Evolutionary conservation across 2,888 invertebrate genomes (phyloP).

Genomic region (Coenonympha glycerion): DNA sequence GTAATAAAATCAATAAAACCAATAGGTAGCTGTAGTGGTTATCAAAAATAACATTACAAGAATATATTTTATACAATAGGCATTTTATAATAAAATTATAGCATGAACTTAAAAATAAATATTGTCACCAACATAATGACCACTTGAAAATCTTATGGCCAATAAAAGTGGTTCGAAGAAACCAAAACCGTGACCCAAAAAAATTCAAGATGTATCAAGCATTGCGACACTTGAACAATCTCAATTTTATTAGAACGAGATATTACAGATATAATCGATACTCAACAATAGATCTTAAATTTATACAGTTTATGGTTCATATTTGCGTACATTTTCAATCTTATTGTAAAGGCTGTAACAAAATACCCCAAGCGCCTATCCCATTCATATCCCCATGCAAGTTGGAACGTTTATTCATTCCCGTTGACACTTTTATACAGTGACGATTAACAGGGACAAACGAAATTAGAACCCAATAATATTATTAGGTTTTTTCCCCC

Average conservation of each 20-base stretch:
- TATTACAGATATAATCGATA: slow-evolving; percentile 25
- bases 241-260: slow-evolving; percentile 50
- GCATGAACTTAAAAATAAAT: slow-evolving; percentile 16
- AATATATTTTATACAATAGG: neutral
- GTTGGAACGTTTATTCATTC: slow-evolving; percentile 67
- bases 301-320: neutral
- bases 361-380: slow-evolving; percentile 49
- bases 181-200: slow-evolving; percentile 17
- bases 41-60: neutral
- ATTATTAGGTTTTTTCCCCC: slow-evolving; percentile 57
- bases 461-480: slow-evolving; percentile 77
- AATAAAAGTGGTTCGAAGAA: slow-evolving; percentile 28
- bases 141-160: slow-evolving; percentile 33
- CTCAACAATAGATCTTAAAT: slow-evolving; percentile 13
- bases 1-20: no score
- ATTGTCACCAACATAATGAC: slow-evolving; percentile 25
- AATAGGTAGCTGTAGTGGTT: no score
- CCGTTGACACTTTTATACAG: slow-evolving; percentile 70
- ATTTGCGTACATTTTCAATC: neutral
- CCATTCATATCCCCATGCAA: slow-evolving; percentile 61
- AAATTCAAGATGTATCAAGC: slow-evolving; percentile 26
- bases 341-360: slow-evolving; percentile 34
- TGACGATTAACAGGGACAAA: slow-evolving; percentile 72
- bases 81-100: neutral
- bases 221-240: slow-evolving; percentile 51